These are phyloP conservation scores for Hypsopygia costalis DNA, from an alignment of 2,888 invertebrate species.

Conservation along the genomic window DNA sequence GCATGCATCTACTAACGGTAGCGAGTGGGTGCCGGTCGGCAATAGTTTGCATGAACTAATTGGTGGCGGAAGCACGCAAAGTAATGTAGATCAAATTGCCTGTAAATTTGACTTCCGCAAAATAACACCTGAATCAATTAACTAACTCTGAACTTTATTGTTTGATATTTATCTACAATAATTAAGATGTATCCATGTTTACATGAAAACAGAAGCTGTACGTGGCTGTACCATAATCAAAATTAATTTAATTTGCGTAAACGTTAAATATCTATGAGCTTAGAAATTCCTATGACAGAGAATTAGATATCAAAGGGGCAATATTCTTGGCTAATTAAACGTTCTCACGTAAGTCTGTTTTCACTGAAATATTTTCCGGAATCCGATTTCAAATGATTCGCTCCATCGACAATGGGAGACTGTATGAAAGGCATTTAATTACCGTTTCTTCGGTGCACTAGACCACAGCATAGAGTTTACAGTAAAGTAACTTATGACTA, in stretches of 20 bases:
- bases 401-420: conserved; percentile 1
- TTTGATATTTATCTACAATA: too few species aligned
- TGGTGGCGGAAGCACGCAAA: too few species aligned
- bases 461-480: neutral
- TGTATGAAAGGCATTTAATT: conserved; percentile 7
- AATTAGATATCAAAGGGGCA: neutral
- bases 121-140: too few species aligned
- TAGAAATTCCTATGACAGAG: neutral
- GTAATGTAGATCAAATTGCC: too few species aligned
- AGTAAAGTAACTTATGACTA: neutral
- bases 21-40: too few species aligned
- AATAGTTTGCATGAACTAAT: too few species aligned
- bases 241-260: neutral
- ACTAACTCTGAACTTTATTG: too few species aligned
- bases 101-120: too few species aligned
- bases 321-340: conserved; percentile 1
- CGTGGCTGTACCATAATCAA: neutral
- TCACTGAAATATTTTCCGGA: conserved; percentile 2
- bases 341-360: neutral
- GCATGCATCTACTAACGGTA: too few species aligned
- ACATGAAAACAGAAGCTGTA: neutral
- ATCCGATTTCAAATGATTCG: conserved; percentile 5
- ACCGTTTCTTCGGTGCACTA: conserved; percentile 6
- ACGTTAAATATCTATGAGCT: neutral
- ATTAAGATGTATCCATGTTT: too few species aligned